phyloP scores from a whole-genome alignment of 2,888 invertebrate species.

The Dryobotodes eremita region DNA sequence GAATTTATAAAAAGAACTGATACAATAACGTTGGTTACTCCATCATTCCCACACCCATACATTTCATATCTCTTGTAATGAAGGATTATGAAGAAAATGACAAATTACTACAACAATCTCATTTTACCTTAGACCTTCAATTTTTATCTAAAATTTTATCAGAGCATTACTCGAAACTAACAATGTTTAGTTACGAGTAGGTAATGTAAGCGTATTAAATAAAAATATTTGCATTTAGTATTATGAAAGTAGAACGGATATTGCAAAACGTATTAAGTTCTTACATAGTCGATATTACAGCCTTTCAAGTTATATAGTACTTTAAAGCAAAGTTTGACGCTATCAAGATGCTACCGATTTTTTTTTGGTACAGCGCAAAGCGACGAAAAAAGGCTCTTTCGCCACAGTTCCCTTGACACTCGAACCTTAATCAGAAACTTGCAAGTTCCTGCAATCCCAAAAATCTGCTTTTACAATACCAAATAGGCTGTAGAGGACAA shows the following conservation, averaged over 20 bases:
- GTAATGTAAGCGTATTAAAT: neutral
- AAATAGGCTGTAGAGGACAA: conserved; percentile 38
- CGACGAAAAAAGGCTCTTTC: neutral
- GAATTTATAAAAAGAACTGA: conserved; percentile 5
- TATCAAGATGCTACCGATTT: neutral
- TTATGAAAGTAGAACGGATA: conserved; percentile 42
- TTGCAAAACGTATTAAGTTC: conserved; percentile 14
- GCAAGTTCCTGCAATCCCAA: conserved; percentile 49
- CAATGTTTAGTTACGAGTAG: conserved; percentile 1
- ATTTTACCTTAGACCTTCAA: conserved; percentile 37
- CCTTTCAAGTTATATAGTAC: neutral
- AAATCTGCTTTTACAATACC: conserved; percentile 35
- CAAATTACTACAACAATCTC: conserved; percentile 30
- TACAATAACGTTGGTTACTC: neutral
- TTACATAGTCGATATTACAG: conserved; percentile 12
- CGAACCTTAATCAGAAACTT: conserved; percentile 7
- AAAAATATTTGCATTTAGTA: neutral
- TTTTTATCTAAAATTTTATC: conserved; percentile 54
- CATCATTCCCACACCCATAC: conserved; percentile 34
- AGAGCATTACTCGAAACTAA: conserved; percentile 4
- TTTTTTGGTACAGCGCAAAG: neutral
- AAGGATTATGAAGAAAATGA: conserved; percentile 17
- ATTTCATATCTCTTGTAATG: conserved; percentile 27
- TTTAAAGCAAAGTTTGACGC: neutral
- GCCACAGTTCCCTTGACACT: conserved; percentile 1